Percentiles rank a stretch among this genome's conserved stretches.
phyloP scores from a whole-genome alignment of 2,888 invertebrate genomes.

The Cynaeus angustus region DNA sequence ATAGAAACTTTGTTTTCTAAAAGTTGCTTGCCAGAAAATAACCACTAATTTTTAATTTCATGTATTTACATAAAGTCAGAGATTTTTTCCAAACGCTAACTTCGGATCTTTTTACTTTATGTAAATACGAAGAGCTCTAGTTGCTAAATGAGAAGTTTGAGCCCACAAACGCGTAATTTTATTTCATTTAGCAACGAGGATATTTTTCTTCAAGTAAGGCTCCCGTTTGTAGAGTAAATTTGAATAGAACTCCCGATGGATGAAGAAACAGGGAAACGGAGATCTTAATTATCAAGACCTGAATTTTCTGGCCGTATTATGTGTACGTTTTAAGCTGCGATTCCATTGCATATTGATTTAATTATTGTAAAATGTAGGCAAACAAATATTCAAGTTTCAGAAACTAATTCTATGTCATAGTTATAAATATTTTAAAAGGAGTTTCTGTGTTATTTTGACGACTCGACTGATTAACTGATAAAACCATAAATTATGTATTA shows the following conservation, averaged over 20 bases:
- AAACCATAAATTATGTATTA: too few relatives aligned
- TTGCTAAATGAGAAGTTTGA: constrained; percentile 2
- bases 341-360: constrained; percentile 19
- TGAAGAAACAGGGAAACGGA: constrained; percentile 8
- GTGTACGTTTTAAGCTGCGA: constrained; percentile 4
- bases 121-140: not conserved
- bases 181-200: constrained; percentile 12
- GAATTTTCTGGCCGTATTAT: constrained; percentile 7
- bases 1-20: not conserved
- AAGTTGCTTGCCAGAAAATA: too few relatives aligned
- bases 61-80: not conserved
- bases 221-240: constrained; percentile 16
- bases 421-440: too few relatives aligned
- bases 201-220: constrained; percentile 3
- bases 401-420: too few relatives aligned
- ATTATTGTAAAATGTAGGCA: not conserved
- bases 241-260: constrained; percentile 18
- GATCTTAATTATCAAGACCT: constrained; percentile 18
- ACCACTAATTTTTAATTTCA: not conserved
- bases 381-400: too few relatives aligned
- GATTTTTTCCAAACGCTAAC: not conserved
- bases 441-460: too few relatives aligned
- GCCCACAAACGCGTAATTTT: constrained; percentile 4
- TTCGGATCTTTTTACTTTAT: not conserved
- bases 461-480: too few relatives aligned